Evolutionary conservation across 2,113 vertebrate genomes (phyloP).

Genomic region (Alligator mississippiensis): DNA sequence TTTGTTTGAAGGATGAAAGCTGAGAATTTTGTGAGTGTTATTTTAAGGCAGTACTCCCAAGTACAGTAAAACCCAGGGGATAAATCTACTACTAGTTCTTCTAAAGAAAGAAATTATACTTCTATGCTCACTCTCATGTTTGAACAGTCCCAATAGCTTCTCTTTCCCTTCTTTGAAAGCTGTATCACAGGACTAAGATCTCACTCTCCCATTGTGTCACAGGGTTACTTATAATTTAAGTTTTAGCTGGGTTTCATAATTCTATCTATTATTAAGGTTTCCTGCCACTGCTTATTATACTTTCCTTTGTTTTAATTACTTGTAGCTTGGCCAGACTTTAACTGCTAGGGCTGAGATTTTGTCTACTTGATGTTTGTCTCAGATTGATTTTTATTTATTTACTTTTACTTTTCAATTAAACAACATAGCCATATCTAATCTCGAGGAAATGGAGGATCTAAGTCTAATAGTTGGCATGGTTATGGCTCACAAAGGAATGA

Average conservation of each 20-base stretch:
- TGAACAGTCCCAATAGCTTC: background rate
- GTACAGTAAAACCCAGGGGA: background rate
- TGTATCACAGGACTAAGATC: background rate
- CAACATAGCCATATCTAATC: no score
- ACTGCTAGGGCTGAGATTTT: background rate
- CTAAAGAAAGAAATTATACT: background rate
- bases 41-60: background rate
- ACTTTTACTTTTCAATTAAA: no score
- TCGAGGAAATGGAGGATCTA: no score
- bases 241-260: background rate
- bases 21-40: background rate
- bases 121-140: background rate
- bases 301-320: no score
- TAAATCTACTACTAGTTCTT: background rate
- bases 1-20: background rate
- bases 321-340: background rate
- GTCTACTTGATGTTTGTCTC: background rate
- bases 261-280: background rate
- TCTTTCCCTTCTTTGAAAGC: background rate
- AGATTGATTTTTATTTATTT: background rate
- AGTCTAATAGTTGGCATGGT: no score
- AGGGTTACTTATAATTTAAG: background rate
- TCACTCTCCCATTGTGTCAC: background rate
- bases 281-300: background rate
- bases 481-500: no score